These are phyloP conservation scores for Calycopis cecrops DNA, from an alignment of 1,140 invertebrate species.

Conservation along the genomic window DNA sequence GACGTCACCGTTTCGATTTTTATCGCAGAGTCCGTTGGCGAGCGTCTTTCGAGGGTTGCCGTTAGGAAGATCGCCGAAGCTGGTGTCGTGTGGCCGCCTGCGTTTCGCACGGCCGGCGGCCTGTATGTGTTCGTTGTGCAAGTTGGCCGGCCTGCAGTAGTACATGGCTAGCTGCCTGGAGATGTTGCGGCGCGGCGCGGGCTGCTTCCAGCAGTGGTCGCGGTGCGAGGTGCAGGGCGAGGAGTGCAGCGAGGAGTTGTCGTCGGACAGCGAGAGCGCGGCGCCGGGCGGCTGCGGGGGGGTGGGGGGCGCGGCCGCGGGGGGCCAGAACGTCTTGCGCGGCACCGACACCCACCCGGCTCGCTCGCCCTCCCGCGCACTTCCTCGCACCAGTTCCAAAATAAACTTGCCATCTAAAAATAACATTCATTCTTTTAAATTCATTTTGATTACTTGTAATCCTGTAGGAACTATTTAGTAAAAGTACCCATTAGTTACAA, in stretches of 20 bases:
- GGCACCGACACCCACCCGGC: slow-evolving; percentile 90
- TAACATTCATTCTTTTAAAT: too few relatives aligned
- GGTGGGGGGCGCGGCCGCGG: slow-evolving; percentile 78
- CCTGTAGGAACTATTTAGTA: too few relatives aligned
- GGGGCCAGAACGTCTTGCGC: slow-evolving; percentile 90
- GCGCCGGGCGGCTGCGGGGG: slow-evolving; percentile 51
- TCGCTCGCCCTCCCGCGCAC: slow-evolving; percentile 86
- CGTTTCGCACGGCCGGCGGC: slow-evolving; percentile 72
- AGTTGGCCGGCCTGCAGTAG: slow-evolving; percentile 78
- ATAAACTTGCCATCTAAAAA: slow-evolving; percentile 90
- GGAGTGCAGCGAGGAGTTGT: slow-evolving; percentile 91
- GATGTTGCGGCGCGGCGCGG: slow-evolving; percentile 81
- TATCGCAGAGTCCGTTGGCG: slow-evolving; percentile 49
- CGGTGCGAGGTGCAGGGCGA: slow-evolving; percentile 86
- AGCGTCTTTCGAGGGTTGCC: slow-evolving; percentile 67
- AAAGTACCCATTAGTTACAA: too few relatives aligned
- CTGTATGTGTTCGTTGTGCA: slow-evolving; percentile 62
- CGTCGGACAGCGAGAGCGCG: slow-evolving; percentile 84
- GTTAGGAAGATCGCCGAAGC: slow-evolving; percentile 41
- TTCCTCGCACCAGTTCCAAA: slow-evolving; percentile 87
- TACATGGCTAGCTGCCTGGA: slow-evolving; percentile 84
- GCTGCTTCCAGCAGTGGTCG: slow-evolving; percentile 91
- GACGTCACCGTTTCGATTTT: slow-evolving; percentile 49
- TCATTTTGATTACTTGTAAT: too few relatives aligned
- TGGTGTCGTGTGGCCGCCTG: slow-evolving; percentile 72